phyloP scores from a whole-genome alignment of 2,888 invertebrate species.

The Gortyna flavago region DNA sequence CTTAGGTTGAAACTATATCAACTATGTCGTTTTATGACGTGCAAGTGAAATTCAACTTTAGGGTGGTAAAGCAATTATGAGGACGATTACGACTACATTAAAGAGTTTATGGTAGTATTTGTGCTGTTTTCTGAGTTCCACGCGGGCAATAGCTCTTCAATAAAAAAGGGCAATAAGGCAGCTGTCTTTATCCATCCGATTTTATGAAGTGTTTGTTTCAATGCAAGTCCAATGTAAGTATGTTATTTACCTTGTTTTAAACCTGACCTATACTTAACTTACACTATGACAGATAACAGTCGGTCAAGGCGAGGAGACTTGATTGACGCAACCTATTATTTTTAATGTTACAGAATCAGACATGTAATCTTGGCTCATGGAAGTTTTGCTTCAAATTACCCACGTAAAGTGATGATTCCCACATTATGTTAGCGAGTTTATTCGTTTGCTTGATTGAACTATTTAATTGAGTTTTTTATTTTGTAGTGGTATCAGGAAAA shows the following conservation, averaged over 20 bases:
- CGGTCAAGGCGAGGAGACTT: constrained; percentile 30
- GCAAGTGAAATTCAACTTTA: too few relatives aligned
- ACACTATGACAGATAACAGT: constrained; percentile 14
- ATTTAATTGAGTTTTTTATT: neutral
- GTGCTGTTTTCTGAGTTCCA: too few relatives aligned
- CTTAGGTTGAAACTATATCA: too few relatives aligned
- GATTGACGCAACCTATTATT: constrained; percentile 23
- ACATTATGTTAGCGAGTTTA: neutral
- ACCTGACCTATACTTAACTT: neutral
- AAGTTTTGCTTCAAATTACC: constrained; percentile 15
- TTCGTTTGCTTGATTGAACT: constrained; percentile 4
- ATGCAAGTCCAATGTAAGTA: neutral
- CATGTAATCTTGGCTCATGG: constrained; percentile 12
- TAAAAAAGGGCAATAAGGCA: neutral
- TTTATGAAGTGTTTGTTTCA: neutral
- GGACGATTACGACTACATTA: too few relatives aligned
- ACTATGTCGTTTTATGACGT: too few relatives aligned
- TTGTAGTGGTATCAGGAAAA: too few relatives aligned
- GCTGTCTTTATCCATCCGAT: neutral
- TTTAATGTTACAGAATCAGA: constrained; percentile 14
- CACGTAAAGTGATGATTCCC: constrained; percentile 1
- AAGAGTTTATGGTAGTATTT: too few relatives aligned
- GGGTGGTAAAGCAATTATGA: too few relatives aligned
- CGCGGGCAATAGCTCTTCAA: too few relatives aligned
- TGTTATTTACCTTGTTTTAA: neutral